phyloP scores from a whole-genome alignment of 2,113 vertebrate species.

The Cynocephalus volans region DNA sequence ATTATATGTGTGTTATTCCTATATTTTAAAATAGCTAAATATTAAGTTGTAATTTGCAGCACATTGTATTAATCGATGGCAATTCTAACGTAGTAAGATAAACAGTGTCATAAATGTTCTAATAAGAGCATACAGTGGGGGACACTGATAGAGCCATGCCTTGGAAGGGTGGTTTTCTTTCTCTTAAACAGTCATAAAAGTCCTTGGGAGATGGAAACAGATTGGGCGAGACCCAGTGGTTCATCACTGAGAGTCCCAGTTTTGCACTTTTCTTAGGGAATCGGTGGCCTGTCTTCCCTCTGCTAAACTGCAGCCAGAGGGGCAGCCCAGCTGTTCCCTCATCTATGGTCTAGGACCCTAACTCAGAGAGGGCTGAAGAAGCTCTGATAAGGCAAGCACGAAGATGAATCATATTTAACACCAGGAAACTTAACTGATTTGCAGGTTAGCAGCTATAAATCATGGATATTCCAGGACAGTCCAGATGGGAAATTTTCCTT shows the following conservation, averaged over 20 bases:
- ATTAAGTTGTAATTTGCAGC: slow-evolving; percentile 60
- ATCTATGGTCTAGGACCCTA: background rate
- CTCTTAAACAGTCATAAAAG: slow-evolving; percentile 61
- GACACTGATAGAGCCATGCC: slow-evolving; percentile 72
- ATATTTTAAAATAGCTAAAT: slow-evolving; percentile 53
- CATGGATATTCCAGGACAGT: background rate
- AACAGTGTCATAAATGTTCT: slow-evolving; percentile 83
- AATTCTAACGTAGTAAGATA: slow-evolving; percentile 81
- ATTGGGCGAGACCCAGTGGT: background rate
- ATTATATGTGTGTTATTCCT: background rate
- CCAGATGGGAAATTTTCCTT: background rate
- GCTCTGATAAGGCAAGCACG: background rate
- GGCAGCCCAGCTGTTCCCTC: background rate
- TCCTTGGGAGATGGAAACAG: background rate
- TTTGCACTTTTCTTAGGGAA: background rate
- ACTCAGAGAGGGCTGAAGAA: background rate
- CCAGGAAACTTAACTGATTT: background rate
- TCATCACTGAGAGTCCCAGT: background rate
- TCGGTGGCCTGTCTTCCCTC: background rate
- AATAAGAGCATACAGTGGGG: slow-evolving; percentile 85
- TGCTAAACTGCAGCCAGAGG: background rate
- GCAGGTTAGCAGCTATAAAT: background rate
- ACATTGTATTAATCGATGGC: slow-evolving; percentile 83
- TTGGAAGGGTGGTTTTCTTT: slow-evolving; percentile 76
- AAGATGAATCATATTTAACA: background rate